Base-by-base conservation (phyloP, 2,888 invertebrate species). In the Artemia sinica region DNA sequence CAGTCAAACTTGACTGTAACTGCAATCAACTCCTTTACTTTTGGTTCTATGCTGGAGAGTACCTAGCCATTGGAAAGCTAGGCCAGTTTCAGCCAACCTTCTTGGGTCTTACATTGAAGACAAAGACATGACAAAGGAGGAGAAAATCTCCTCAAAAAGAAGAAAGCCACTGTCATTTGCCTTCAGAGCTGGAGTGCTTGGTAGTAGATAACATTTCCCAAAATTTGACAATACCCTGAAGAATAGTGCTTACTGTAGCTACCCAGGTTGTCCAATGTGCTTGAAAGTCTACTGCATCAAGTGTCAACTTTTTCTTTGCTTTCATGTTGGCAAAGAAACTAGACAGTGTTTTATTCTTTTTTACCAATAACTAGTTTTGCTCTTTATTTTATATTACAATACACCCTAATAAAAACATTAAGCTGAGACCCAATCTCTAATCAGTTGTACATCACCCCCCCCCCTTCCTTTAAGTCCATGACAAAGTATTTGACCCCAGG, bases 251-350 rank as follows among this genome's bases (percentile, higher is more conserved):
- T 11, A 11, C 63, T 58, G 12, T 58, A 8, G 12, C 63, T 58
- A 58, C 9, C 63, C 9, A 58, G 63, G 63, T 58, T 58, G 63
- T 28, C 10, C 63, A 58, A 58, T 58, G 63, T 28, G 11, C 28
- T 10, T 11, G 28, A 58, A 58, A 58, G 63, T 58, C n/a, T 58
- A 58, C 11, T 58, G 63, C 63, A 58, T 58, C 63, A 58, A 58
- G 63, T 58, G 63, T 58, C 63, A 58, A 58, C 63, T 58, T 58
- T 58, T 58, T 58, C 63, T 58, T 28, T 58, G 11, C 28, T 58
- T 58, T 28, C 63, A 58, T n/a, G 58, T 8, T 58, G 58, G 58
- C 1, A 58, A 58, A 58, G 9, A 58, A 58, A 58, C 58, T n/a
- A 58, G 58, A 58, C 58, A 52, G 9, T 8, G 58, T 58, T 58